Conservation (phyloP, 35 echinoderm and acorn worm species). For the Ptychodera flava region DNA sequence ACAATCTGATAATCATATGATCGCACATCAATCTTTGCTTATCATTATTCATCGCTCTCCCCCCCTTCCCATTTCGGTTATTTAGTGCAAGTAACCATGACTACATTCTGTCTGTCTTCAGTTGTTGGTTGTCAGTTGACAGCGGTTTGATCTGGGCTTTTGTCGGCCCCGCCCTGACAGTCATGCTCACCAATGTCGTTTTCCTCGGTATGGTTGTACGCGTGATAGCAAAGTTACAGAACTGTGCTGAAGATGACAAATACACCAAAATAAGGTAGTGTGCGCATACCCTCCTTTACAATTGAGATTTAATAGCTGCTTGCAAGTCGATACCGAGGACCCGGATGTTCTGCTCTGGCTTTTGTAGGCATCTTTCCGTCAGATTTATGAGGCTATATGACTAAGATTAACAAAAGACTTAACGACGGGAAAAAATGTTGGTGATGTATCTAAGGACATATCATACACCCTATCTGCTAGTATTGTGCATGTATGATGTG, state of each 20-base stretch:
- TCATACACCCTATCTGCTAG: no score
- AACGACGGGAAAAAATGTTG: no score
- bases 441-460: no score
- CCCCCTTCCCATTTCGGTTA: no score
- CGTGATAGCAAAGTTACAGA: neutral
- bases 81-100: neutral
- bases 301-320: no score
- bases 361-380: no score
- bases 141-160: conserved; percentile 43
- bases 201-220: neutral
- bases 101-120: neutral
- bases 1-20: neutral
- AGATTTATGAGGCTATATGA: no score
- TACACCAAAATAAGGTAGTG: neutral
- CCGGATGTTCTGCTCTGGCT: no score
- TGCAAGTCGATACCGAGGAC: no score
- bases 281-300: no score
- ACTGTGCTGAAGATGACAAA: neutral
- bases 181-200: conserved; percentile 5
- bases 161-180: conserved; percentile 23
- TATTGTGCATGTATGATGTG: no score
- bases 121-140: conserved; percentile 25
- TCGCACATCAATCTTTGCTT: neutral
- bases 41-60: neutral
- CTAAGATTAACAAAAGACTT: no score